A percentile compares a stretch with the other conserved stretches of the same genome.
These are phyloP conservation scores for Palythoa grandis DNA, from an alignment of 92 coral and sea anemone genomes.

Conservation along the genomic window DNA sequence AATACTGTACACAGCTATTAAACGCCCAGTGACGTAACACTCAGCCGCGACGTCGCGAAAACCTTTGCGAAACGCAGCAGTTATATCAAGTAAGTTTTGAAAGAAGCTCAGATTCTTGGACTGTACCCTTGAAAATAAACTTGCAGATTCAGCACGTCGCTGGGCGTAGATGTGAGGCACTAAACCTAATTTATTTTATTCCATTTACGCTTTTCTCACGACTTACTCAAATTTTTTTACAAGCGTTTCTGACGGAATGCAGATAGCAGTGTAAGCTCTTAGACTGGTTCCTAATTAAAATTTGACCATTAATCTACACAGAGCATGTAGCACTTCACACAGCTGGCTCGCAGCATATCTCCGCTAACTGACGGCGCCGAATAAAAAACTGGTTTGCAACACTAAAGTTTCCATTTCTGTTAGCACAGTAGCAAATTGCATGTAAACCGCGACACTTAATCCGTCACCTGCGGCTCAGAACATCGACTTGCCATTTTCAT, in stretches of 20 bases:
- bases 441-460: background rate
- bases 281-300: background rate
- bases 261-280: background rate
- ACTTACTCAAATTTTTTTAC: slow-evolving; percentile 6
- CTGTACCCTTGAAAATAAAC: background rate
- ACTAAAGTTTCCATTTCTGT: background rate
- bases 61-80: background rate
- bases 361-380: background rate
- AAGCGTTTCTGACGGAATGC: background rate
- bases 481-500: background rate
- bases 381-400: background rate
- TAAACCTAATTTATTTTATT: background rate
- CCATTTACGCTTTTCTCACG: background rate
- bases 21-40: background rate
- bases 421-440: background rate
- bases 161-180: background rate
- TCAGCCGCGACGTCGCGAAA: background rate
- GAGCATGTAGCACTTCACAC: background rate
- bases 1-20: background rate
- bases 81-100: too few relatives aligned
- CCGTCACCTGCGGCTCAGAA: background rate
- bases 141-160: background rate
- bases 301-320: background rate
- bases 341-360: background rate
- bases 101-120: background rate